Conservation (phyloP, 2,888 invertebrate genomes). For the Leptothorax acervorum region DNA sequence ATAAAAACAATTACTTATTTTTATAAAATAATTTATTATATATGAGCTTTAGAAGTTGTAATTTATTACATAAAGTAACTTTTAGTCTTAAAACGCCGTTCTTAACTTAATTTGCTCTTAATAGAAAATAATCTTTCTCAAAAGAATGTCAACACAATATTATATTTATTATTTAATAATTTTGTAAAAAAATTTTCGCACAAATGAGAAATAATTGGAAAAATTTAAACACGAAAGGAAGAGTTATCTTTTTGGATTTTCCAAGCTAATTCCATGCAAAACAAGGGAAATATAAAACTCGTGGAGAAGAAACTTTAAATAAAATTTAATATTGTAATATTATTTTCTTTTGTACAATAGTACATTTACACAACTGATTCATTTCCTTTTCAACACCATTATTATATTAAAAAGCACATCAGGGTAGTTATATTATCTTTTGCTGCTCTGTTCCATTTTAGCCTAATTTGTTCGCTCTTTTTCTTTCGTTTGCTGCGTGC, state of each 20-base stretch:
- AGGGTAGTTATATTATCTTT: background rate
- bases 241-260: background rate
- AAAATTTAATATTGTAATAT: conserved; percentile 20
- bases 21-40: background rate
- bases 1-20: background rate
- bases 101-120: background rate
- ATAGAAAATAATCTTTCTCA: background rate
- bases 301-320: background rate
- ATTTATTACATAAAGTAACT: background rate
- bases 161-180: background rate
- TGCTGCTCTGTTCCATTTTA: background rate
- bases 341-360: background rate
- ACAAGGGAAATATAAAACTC: background rate
- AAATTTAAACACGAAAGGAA: background rate
- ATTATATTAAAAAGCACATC: background rate
- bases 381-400: background rate
- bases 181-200: background rate
- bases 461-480: background rate
- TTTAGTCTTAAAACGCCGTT: background rate
- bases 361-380: background rate
- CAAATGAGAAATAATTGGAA: background rate
- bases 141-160: background rate
- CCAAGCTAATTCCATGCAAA: background rate
- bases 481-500: background rate
- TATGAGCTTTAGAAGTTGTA: background rate